Conservation (phyloP, 2,113 vertebrate species). For the Cinclus cinclus region DNA sequence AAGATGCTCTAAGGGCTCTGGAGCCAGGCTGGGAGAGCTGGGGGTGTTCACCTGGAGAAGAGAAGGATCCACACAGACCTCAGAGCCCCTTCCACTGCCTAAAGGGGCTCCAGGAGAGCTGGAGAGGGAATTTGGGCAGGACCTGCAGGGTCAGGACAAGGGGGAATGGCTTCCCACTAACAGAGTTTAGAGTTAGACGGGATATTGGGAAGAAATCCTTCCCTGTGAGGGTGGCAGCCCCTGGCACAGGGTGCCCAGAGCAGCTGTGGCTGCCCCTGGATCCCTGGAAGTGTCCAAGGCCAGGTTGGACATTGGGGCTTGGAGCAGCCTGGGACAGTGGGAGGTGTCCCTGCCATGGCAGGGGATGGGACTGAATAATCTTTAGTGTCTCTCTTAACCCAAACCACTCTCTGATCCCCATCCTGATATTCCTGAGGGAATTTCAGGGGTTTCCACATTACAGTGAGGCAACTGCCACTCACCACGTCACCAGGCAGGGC, state of each 20-base stretch:
- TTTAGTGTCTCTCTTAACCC: background rate
- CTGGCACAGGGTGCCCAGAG: background rate
- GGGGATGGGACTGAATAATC: background rate
- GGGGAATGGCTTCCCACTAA: background rate
- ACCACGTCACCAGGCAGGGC: background rate
- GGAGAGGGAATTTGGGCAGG: background rate
- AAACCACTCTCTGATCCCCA: background rate
- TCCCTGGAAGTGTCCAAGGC: background rate
- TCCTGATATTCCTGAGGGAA: background rate
- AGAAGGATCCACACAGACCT: background rate
- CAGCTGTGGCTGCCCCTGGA: background rate
- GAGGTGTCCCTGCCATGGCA: background rate
- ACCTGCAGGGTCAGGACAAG: background rate
- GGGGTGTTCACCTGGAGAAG: too few species aligned
- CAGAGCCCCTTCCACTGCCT: background rate
- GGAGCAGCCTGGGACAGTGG: rapidly evolving
- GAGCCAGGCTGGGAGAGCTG: background rate
- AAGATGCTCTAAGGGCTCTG: background rate
- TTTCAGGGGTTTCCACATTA: background rate
- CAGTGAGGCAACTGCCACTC: background rate
- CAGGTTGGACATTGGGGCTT: rapidly evolving
- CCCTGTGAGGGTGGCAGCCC: rapidly evolving
- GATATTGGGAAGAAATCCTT: background rate
- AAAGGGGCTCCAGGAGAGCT: background rate
- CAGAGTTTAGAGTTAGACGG: rapidly evolving